Conservation (phyloP, 1,140 invertebrate species). For the Habropoda laboriosa region DNA sequence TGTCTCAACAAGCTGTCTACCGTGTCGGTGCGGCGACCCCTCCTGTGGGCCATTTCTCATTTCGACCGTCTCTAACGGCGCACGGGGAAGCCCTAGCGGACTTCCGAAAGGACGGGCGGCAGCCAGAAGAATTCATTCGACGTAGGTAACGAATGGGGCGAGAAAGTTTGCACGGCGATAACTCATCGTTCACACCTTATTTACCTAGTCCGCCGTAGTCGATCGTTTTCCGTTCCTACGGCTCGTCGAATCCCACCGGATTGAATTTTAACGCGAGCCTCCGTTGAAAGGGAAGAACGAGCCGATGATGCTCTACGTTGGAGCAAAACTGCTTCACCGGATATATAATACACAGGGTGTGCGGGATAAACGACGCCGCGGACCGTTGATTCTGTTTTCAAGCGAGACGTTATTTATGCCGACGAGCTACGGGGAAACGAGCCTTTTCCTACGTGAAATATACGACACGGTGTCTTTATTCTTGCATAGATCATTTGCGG, state of each 20-base stretch:
- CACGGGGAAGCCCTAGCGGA: neutral
- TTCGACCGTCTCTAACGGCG: slow-evolving; percentile 5
- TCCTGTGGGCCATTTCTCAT: slow-evolving; percentile 53
- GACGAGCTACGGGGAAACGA: neutral
- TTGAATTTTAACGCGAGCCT: slow-evolving; percentile 57
- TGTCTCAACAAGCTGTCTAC: slow-evolving; percentile 30
- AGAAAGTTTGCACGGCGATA: slow-evolving; percentile 62
- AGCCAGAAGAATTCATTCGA: slow-evolving; percentile 60
- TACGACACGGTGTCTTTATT: neutral
- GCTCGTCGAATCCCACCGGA: slow-evolving; percentile 21
- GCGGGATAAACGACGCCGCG: slow-evolving; percentile 13
- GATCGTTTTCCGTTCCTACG: slow-evolving; percentile 36
- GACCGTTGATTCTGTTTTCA: neutral
- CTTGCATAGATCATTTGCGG: neutral
- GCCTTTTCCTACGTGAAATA: neutral
- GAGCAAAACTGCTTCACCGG: too few relatives aligned
- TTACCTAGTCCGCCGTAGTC: slow-evolving; percentile 54
- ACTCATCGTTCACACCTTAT: slow-evolving; percentile 67
- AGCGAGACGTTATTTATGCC: slow-evolving; percentile 16
- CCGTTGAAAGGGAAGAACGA: neutral
- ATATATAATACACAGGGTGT: too few relatives aligned
- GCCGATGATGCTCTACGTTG: neutral
- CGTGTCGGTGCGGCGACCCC: slow-evolving; percentile 28
- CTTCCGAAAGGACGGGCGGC: slow-evolving; percentile 9
- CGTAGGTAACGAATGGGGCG: slow-evolving; percentile 57